Evolutionary conservation across 2,113 vertebrate species (phyloP).

Genomic region (Hystrix brachyura): DNA sequence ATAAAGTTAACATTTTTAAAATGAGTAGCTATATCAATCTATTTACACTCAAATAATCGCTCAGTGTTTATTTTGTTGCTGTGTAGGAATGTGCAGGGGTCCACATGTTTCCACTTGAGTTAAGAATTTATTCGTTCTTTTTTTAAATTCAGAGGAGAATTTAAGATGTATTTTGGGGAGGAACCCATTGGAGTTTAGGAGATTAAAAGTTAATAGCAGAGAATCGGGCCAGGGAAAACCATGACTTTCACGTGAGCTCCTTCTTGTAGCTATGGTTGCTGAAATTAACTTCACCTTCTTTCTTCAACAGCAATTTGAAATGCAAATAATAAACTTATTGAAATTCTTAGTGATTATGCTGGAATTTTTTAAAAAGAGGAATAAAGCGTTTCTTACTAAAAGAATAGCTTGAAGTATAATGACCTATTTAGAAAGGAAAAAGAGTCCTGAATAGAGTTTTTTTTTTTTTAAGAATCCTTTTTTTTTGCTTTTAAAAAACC

Average conservation of each 20-base stretch:
- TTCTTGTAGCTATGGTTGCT: slow-evolving; percentile 65
- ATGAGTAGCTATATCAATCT: slow-evolving; percentile 81
- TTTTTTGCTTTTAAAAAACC: slow-evolving; percentile 48
- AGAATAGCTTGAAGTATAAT: slow-evolving; percentile 58
- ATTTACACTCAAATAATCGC: slow-evolving; percentile 82
- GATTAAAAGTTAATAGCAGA: slow-evolving; percentile 77
- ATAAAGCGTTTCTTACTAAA: slow-evolving; percentile 75
- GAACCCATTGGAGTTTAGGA: neutral
- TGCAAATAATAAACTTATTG: slow-evolving; percentile 78
- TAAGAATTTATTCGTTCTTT: slow-evolving; percentile 76
- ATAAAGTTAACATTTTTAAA: slow-evolving; percentile 85
- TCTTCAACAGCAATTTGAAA: slow-evolving; percentile 70
- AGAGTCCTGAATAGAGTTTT: neutral
- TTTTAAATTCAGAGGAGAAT: slow-evolving; percentile 73
- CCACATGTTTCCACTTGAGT: slow-evolving; percentile 59
- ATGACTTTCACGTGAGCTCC: slow-evolving; percentile 60
- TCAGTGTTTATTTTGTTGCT: slow-evolving; percentile 85
- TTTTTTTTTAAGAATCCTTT: slow-evolving; percentile 7
- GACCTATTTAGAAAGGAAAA: slow-evolving; percentile 68
- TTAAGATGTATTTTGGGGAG: slow-evolving; percentile 29
- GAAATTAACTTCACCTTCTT: slow-evolving; percentile 76
- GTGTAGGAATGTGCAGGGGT: slow-evolving; percentile 75
- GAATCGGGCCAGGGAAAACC: slow-evolving; percentile 59
- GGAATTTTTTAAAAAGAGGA: slow-evolving; percentile 61
- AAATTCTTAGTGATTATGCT: slow-evolving; percentile 75